Percentiles rank a stretch among this genome's conserved stretches.
phyloP scores from a whole-genome alignment of 2,888 invertebrate genomes.

The Halictus ligatus region DNA sequence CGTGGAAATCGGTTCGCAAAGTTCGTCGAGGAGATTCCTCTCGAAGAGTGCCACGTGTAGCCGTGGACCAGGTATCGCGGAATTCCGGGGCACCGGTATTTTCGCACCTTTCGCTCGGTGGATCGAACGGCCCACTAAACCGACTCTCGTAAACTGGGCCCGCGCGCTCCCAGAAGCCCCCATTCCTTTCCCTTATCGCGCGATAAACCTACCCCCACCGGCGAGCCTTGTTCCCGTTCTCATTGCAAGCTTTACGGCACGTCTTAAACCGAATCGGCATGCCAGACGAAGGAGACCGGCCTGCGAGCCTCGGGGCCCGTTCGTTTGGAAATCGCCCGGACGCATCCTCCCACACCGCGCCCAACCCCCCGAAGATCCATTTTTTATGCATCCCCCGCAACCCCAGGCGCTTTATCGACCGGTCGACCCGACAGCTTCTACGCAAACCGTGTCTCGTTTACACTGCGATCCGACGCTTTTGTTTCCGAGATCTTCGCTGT shows the following conservation, averaged over 20 bases:
- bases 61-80: not conserved
- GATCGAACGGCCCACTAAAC: constrained; percentile 18
- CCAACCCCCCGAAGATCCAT: not conserved
- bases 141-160: constrained; percentile 7
- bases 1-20: constrained; percentile 2
- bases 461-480: constrained; percentile 5
- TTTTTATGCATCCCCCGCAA: constrained; percentile 4
- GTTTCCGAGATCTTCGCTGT: not conserved
- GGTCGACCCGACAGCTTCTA: not conserved
- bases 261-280: constrained; percentile 1
- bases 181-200: constrained; percentile 22
- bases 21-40: not conserved
- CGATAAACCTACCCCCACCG: not conserved
- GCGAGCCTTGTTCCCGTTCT: constrained; percentile 1
- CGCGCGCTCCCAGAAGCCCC: not conserved
- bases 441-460: not conserved
- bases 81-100: not conserved
- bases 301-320: not conserved
- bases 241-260: not conserved
- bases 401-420: constrained; percentile 5
- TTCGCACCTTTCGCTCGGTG: not conserved
- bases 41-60: not conserved
- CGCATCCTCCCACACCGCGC: not conserved
- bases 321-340: not conserved
- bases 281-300: not conserved